Conservation (phyloP, 2,113 vertebrate species). For the Epinephelus moara region DNA sequence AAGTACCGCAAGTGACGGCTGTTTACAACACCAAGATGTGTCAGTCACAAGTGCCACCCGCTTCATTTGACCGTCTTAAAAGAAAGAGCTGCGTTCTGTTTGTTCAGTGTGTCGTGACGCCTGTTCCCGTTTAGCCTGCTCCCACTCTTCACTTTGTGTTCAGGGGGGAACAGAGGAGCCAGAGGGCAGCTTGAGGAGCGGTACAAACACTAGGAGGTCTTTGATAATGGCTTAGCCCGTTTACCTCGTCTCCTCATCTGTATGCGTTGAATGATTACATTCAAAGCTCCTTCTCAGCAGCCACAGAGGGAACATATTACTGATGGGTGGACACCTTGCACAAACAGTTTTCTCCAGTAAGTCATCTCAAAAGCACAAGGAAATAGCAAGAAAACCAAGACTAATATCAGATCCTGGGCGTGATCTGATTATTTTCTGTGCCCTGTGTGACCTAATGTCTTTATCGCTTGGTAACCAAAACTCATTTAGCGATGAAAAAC, state of each 20-base stretch:
- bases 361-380: constrained; percentile 2
- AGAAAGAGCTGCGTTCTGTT: constrained; percentile 17
- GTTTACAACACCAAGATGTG: constrained; percentile 13
- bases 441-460: constrained; percentile 34
- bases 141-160: constrained; percentile 35
- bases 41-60: not conserved
- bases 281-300: constrained; percentile 8
- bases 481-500: constrained; percentile 49
- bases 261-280: constrained; percentile 39
- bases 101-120: constrained; percentile 4
- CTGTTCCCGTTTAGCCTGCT: constrained; percentile 49
- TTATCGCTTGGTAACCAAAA: constrained; percentile 65
- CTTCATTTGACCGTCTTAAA: not conserved
- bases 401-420: constrained; percentile 39
- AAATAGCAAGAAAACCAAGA: constrained; percentile 41
- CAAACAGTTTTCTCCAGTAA: constrained; percentile 45
- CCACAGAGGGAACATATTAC: not conserved
- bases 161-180: constrained; percentile 23
- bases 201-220: constrained; percentile 47
- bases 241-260: constrained; percentile 45
- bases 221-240: constrained; percentile 37
- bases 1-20: not conserved
- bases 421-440: constrained; percentile 61
- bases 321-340: constrained; percentile 18
- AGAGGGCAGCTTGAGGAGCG: constrained; percentile 21